phyloP scores from a whole-genome alignment of 1,140 invertebrate genomes.

The Homalodisca vitripennis region DNA sequence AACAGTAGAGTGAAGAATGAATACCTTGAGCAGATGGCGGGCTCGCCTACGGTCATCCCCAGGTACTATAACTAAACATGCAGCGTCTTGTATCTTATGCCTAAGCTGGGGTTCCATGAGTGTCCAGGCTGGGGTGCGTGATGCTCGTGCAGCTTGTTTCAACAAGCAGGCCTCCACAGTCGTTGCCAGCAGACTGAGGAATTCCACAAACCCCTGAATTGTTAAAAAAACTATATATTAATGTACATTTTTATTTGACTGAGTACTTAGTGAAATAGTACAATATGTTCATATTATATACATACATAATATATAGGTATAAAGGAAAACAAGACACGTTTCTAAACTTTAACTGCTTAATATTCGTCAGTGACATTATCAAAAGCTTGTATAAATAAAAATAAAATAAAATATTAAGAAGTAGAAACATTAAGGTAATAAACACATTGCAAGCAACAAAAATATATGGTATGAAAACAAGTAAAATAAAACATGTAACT shows the following conservation, averaged over 20 bases:
- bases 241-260: neutral
- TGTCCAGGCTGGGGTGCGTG: conserved; percentile 61
- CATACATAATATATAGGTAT: too few species aligned
- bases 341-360: too few species aligned
- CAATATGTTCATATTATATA: too few species aligned
- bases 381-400: too few species aligned
- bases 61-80: conserved; percentile 55
- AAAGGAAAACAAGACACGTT: too few species aligned
- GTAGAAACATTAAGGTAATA: too few species aligned
- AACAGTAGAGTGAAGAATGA: neutral
- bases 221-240: conserved; percentile 7
- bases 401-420: too few species aligned
- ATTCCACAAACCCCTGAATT: conserved; percentile 49
- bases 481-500: too few species aligned
- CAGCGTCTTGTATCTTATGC: conserved; percentile 58
- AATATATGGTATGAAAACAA: too few species aligned
- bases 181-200: conserved; percentile 49
- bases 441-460: too few species aligned
- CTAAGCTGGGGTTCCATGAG: conserved; percentile 61
- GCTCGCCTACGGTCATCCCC: conserved; percentile 49
- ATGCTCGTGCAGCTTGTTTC: conserved; percentile 59
- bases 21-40: conserved; percentile 33
- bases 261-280: too few species aligned
- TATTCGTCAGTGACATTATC: too few species aligned
- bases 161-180: conserved; percentile 63